A percentile compares a stretch with the other conserved stretches of the same genome.
Evolutionary conservation across 2,113 vertebrate genomes (phyloP).

Genomic region (Crotophaga sulcirostris): DNA sequence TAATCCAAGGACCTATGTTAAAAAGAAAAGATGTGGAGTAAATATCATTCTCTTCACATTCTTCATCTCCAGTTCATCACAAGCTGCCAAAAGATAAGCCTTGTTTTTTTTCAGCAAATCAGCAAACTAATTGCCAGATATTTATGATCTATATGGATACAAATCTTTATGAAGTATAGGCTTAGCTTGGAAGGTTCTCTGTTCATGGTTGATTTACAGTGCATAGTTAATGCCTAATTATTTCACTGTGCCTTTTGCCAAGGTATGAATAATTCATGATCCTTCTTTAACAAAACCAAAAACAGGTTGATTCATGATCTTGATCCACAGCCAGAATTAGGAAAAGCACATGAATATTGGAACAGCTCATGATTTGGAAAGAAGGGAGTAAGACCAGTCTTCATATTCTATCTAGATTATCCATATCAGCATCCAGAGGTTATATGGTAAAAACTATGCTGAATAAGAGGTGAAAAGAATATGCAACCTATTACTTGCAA

Average conservation of each 20-base stretch:
- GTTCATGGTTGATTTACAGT: slow-evolving; percentile 21
- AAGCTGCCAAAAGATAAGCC: not conserved
- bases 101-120: slow-evolving; percentile 24
- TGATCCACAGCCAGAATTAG: slow-evolving; percentile 36
- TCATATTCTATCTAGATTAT: not conserved
- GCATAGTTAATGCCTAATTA: slow-evolving; percentile 31
- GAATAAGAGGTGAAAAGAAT: not conserved
- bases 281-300: slow-evolving; percentile 37
- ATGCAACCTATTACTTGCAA: slow-evolving; percentile 16
- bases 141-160: not conserved
- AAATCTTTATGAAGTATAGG: slow-evolving; percentile 18
- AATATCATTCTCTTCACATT: not conserved
- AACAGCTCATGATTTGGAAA: not conserved
- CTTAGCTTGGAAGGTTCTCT: not conserved
- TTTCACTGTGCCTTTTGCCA: slow-evolving; percentile 44
- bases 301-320: slow-evolving; percentile 17
- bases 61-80: not conserved
- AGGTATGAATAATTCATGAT: slow-evolving; percentile 53
- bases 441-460: not conserved
- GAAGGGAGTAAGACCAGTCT: not conserved
- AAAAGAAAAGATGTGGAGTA: not conserved
- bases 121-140: slow-evolving; percentile 16
- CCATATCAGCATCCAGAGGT: not conserved
- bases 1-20: not conserved
- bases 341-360: not conserved